A percentile compares a stretch with the other conserved stretches of the same genome.
Evolutionary conservation across 2,888 invertebrate species (phyloP).

Genomic region (Melipona beecheii): DNA sequence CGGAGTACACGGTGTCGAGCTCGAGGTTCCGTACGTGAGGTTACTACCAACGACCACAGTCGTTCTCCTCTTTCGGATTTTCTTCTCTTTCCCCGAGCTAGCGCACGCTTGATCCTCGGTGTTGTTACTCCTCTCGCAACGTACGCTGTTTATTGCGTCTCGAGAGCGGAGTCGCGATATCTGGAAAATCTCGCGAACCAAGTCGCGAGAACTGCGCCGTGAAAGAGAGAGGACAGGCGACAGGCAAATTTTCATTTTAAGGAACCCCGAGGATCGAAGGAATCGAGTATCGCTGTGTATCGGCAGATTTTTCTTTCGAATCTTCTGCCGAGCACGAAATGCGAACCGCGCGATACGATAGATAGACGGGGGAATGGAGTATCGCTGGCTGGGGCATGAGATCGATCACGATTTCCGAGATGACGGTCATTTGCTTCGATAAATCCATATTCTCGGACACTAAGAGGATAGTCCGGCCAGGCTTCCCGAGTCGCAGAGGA

Average conservation of each 20-base stretch:
- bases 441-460: slow-evolving; percentile 48
- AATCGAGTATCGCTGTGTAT: not conserved
- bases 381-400: not conserved
- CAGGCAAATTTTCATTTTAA: slow-evolving; percentile 18
- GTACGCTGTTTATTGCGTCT: slow-evolving; percentile 59
- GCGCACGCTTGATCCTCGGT: slow-evolving; percentile 38
- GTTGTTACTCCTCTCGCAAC: slow-evolving; percentile 37
- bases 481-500: slow-evolving; percentile 28
- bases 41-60: slow-evolving; percentile 60
- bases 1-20: slow-evolving; percentile 51
- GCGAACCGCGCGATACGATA: not conserved
- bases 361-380: not conserved
- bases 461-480: slow-evolving; percentile 28
- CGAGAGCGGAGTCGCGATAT: slow-evolving; percentile 40
- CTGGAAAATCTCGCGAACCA: slow-evolving; percentile 48
- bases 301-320: not conserved
- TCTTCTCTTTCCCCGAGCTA: slow-evolving; percentile 8
- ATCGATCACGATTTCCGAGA: slow-evolving; percentile 13
- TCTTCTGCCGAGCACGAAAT: not conserved
- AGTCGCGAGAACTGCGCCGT: slow-evolving; percentile 9
- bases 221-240: slow-evolving; percentile 20
- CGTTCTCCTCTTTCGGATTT: slow-evolving; percentile 25
- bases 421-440: slow-evolving; percentile 52
- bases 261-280: not conserved
- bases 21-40: slow-evolving; percentile 69